Evolutionary conservation across 2,113 vertebrate genomes (phyloP).

Genomic region (Tetraodon nigroviridis): DNA sequence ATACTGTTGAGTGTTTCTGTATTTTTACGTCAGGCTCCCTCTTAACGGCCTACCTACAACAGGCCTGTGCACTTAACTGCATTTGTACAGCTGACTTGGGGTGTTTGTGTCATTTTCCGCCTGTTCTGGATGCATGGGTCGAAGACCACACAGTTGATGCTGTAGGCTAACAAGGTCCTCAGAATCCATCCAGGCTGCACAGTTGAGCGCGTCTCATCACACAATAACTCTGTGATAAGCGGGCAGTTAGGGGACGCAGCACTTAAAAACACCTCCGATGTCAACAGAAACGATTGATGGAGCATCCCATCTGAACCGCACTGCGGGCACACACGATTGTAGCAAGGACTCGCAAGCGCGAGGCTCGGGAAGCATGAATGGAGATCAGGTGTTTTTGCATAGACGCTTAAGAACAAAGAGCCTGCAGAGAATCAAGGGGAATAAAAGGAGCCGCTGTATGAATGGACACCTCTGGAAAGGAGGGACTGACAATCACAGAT

Average conservation of each 20-base stretch:
- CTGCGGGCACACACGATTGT: slow-evolving; percentile 25
- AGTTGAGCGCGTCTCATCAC: slow-evolving; percentile 37
- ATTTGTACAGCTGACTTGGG: no score
- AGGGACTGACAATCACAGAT: slow-evolving; percentile 72
- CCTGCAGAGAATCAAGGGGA: slow-evolving; percentile 9
- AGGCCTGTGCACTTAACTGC: slow-evolving; percentile 22
- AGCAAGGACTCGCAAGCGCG: slow-evolving; percentile 30
- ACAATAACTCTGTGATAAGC: slow-evolving; percentile 47
- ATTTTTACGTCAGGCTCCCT: slow-evolving; percentile 47
- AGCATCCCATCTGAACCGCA: slow-evolving; percentile 35
- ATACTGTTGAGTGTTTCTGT: slow-evolving; percentile 37
- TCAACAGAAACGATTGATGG: slow-evolving; percentile 27
- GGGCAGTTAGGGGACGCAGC: slow-evolving; percentile 8
- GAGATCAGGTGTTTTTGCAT: slow-evolving; percentile 1
- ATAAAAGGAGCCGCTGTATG: slow-evolving; percentile 45
- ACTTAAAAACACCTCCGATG: slow-evolving; percentile 29
- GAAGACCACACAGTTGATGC: slow-evolving; percentile 16
- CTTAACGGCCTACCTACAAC: slow-evolving; percentile 32
- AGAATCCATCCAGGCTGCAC: slow-evolving; percentile 43
- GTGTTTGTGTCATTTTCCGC: no score
- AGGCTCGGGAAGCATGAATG: background rate
- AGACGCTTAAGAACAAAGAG: slow-evolving; percentile 25
- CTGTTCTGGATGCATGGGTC: slow-evolving; percentile 1
- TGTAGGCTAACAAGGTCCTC: slow-evolving; percentile 27
- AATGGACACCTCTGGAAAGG: slow-evolving; percentile 48